Conservation (phyloP, 2,888 invertebrate genomes). For the Spodoptera picta region DNA sequence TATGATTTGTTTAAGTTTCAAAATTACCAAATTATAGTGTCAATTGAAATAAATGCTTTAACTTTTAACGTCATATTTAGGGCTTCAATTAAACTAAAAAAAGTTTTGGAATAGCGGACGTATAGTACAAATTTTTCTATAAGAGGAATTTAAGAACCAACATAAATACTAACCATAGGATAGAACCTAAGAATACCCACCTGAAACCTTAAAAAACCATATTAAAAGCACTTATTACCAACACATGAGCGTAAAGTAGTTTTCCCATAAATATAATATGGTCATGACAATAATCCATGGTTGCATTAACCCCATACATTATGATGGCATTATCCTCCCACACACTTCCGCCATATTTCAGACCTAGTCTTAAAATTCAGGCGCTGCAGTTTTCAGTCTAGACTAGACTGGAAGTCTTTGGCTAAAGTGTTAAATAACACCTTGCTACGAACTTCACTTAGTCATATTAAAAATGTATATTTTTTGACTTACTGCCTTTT, state of each 20-base stretch:
- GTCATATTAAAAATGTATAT: conserved; percentile 62
- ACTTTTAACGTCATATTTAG: too few relatives aligned
- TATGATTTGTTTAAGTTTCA: too few relatives aligned
- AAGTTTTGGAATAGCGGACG: too few relatives aligned
- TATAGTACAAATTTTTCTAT: too few relatives aligned
- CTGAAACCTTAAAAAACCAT: background rate
- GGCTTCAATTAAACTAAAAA: too few relatives aligned
- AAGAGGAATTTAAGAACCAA: too few relatives aligned
- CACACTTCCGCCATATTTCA: conserved; percentile 58
- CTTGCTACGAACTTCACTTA: conserved; percentile 55
- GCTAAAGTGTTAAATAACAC: conserved; percentile 61
- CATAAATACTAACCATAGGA: too few relatives aligned
- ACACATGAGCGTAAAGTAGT: background rate
- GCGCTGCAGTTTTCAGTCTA: conserved; percentile 64
- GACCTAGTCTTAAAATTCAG: conserved; percentile 64
- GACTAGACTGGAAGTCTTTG: conserved; percentile 38
- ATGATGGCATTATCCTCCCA: conserved; percentile 53
- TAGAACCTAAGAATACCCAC: too few relatives aligned
- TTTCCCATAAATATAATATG: conserved; percentile 16
- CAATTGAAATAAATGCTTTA: too few relatives aligned
- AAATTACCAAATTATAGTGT: too few relatives aligned
- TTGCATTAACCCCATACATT: conserved; percentile 49
- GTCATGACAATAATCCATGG: conserved; percentile 43
- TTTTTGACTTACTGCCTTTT: conserved; percentile 48
- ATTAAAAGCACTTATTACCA: background rate